These are phyloP conservation scores for Procambarus virginalis DNA, from an alignment of 1,140 invertebrate species.

Conservation along the genomic window DNA sequence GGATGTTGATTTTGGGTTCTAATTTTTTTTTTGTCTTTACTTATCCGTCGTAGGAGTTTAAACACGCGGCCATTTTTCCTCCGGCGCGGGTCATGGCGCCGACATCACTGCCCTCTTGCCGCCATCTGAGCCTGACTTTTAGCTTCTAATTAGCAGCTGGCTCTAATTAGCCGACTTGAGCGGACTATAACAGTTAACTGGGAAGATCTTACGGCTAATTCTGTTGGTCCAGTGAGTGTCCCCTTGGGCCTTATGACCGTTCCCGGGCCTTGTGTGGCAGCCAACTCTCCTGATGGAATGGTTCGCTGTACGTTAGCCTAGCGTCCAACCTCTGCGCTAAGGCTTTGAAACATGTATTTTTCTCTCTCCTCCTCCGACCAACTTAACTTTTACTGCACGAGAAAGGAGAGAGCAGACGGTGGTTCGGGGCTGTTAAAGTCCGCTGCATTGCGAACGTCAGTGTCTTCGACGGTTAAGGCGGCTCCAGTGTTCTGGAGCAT, in stretches of 20 bases:
- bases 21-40: slow-evolving; percentile 7
- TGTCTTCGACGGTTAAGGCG: too few species aligned
- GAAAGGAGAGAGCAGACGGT: too few species aligned
- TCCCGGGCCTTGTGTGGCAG: not conserved
- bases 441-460: too few species aligned
- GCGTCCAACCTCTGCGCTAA: not conserved
- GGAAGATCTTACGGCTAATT: slow-evolving; percentile 6
- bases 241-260: slow-evolving; percentile 14
- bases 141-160: slow-evolving; percentile 51
- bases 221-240: not conserved
- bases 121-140: slow-evolving; percentile 56
- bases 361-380: not conserved
- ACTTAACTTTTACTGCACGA: not conserved
- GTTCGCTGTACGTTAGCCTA: not conserved
- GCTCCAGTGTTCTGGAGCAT: too few species aligned
- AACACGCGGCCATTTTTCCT: slow-evolving; percentile 50
- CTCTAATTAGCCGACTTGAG: slow-evolving; percentile 43
- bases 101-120: slow-evolving; percentile 52
- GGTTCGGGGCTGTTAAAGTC: too few species aligned
- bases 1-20: too few species aligned
- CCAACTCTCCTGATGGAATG: slow-evolving; percentile 2
- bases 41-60: slow-evolving; percentile 13
- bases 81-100: slow-evolving; percentile 23
- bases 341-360: not conserved
- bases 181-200: slow-evolving; percentile 53